Evolutionary conservation across 2,113 vertebrate genomes (phyloP).

Genomic region (Nothocercus nigrocapillus): DNA sequence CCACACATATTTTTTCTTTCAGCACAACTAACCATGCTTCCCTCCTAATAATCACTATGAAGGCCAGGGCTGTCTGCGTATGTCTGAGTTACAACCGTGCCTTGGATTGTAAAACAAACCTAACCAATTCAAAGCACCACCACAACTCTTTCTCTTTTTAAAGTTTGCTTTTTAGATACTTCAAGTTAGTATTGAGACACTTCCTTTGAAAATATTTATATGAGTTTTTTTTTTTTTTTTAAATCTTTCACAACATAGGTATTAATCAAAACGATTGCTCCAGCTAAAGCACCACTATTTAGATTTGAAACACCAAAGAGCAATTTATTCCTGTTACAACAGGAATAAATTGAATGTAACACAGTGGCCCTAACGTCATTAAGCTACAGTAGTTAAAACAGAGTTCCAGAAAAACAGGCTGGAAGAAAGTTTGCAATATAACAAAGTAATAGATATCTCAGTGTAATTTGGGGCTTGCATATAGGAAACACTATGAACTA

Average conservation of each 20-base stretch:
- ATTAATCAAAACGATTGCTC: background rate
- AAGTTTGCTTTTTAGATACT: background rate
- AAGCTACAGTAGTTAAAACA: background rate
- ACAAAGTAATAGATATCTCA: background rate
- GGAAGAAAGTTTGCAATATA: background rate
- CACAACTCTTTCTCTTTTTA: background rate
- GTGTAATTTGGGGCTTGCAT: background rate
- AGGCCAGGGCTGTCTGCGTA: background rate
- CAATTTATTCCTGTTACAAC: background rate
- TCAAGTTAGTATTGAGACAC: background rate
- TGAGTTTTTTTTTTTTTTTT: background rate
- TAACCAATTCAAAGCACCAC: background rate
- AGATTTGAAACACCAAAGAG: background rate
- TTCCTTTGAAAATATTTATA: slow-evolving; percentile 1
- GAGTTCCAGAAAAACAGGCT: background rate
- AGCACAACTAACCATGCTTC: background rate
- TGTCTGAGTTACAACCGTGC: background rate
- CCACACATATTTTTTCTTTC: background rate
- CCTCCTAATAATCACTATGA: background rate
- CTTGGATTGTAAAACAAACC: background rate
- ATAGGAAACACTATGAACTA: background rate
- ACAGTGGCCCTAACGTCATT: background rate
- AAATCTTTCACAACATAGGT: background rate
- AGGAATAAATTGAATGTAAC: no score
- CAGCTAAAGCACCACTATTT: background rate